Evolutionary conservation across 2,888 invertebrate genomes (phyloP), one percentile per base, ranked within the genome.

Genomic region (Chromoteleia sp.): DNA sequence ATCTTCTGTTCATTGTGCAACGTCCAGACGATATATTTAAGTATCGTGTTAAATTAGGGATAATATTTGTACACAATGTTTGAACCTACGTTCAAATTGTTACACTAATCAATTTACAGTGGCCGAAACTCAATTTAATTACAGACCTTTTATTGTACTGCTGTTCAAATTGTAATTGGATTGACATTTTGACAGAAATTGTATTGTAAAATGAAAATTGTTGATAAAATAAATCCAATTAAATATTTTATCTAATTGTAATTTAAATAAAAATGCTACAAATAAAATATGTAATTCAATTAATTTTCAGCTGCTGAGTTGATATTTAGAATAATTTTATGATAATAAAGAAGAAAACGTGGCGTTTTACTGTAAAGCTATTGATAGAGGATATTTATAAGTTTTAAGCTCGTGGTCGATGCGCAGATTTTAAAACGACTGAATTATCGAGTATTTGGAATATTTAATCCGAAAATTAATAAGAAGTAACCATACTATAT

Each of bases 21-120:
- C 30, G 68, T 68, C 68, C 61, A 73, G 52, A 41, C 25, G 52
- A 61, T 41, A 65, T 30, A 43, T 41, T 63, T 56, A 74, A 74
- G 48, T 63, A 65, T 17, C 25, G 52, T 43, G 29, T 74, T 48
- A 39, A 74, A 63, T 74, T 74, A 74, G 73, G 39, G 74, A 65
- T 43, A 74, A 65, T 74, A 65, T 56, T 56, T 56, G n/a, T 48
- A 74, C 25, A 36, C 2, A 29, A 56, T 21, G 12, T 63, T 61
- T 73, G 43, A 73, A 73, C 19, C 15, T 17, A 15, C 12, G 21
- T 59, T 50, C 43, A 54, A 73, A 54, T 63, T 54, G 21, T 63
- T 63, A 43, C 15, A 70, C 19, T 71, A 30, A 54, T 33, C 19
- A 25, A 50, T 52, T 25, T 25, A 8, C 33, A 3, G 21, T 30